These are phyloP conservation scores for Nemotelus nigrinus DNA, from an alignment of 2,888 invertebrate genomes.

Conservation along the genomic window DNA sequence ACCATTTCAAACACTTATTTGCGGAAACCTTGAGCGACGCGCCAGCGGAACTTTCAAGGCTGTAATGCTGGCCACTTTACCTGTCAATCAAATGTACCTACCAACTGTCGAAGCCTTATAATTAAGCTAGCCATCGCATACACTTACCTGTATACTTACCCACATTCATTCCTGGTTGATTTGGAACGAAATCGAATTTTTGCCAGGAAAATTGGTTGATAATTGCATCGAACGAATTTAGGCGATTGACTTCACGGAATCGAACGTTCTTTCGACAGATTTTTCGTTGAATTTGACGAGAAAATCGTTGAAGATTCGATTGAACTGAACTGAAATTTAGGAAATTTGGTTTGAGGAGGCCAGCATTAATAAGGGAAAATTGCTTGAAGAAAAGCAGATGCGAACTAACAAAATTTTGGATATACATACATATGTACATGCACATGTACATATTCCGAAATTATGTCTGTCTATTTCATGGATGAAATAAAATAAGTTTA, in stretches of 20 bases:
- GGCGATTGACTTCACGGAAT: constrained; percentile 43
- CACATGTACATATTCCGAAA: no score
- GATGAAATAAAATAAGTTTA: no score
- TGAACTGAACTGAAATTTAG: constrained; percentile 14
- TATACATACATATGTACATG: no score
- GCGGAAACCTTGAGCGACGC: no score
- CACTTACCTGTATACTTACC: not conserved
- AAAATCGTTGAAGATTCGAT: constrained; percentile 29
- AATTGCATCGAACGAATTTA: constrained; percentile 22
- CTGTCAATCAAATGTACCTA: constrained; percentile 48
- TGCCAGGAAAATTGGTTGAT: constrained; percentile 40
- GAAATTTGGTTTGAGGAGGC: constrained; percentile 1
- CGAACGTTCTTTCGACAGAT: constrained; percentile 41
- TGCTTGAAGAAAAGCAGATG: no score
- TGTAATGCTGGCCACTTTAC: constrained; percentile 44
- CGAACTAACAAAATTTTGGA: no score
- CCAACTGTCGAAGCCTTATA: constrained; percentile 46
- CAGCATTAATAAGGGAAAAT: no score
- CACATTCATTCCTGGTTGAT: constrained; percentile 13
- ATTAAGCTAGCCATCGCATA: constrained; percentile 25
- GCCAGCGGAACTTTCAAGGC: not conserved
- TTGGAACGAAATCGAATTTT: constrained; percentile 31
- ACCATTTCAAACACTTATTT: no score
- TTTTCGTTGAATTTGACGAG: constrained; percentile 36
- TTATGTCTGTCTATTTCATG: no score